phyloP scores from a whole-genome alignment of 2,888 invertebrate genomes.

The Ischnura elegans region DNA sequence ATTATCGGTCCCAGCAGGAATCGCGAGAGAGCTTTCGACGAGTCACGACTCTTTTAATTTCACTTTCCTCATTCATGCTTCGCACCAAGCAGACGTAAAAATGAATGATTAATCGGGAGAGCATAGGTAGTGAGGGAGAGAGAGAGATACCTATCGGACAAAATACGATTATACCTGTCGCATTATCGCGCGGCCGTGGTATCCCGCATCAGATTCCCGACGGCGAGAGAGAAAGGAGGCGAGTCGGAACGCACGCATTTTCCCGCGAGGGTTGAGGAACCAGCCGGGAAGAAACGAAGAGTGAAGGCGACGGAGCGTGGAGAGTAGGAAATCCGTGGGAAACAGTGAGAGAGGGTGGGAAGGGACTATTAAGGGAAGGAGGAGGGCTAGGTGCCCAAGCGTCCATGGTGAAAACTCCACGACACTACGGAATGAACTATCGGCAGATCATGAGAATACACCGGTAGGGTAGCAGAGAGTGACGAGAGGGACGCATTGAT shows the following conservation, averaged over 20 bases:
- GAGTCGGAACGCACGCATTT: conserved; percentile 20
- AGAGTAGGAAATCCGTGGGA: background rate
- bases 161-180: background rate
- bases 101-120: background rate
- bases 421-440: too few relatives aligned
- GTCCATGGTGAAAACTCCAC: too few relatives aligned
- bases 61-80: background rate
- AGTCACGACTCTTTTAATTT: background rate
- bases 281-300: background rate
- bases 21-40: background rate
- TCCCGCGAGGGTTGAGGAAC: background rate
- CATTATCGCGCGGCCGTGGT: background rate
- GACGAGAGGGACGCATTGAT: too few relatives aligned
- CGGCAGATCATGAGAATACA: too few relatives aligned
- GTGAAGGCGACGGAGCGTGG: conserved; percentile 21
- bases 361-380: background rate
- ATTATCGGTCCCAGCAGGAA: background rate
- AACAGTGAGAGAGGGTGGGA: background rate
- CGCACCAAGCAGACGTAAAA: background rate
- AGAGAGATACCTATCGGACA: background rate
- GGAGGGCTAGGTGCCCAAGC: too few relatives aligned
- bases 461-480: too few relatives aligned
- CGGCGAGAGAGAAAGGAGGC: background rate
- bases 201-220: background rate
- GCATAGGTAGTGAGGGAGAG: too few relatives aligned